Base-by-base conservation (phyloP, 2,113 vertebrate genomes). In the Tretioscincus oriximinensis region DNA sequence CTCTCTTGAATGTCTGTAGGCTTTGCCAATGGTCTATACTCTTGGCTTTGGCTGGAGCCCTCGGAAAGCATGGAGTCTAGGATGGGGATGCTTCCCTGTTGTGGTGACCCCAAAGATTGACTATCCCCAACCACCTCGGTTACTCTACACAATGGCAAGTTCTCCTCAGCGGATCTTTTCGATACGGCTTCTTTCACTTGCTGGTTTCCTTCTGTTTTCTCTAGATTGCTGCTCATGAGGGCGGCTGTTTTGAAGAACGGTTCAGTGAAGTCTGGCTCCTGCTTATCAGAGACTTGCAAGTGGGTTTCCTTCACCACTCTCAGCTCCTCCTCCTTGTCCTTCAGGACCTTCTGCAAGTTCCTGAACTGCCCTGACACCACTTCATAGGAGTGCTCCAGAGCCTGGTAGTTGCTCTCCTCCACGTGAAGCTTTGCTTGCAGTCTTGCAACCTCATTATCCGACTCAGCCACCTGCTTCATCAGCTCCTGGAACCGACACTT, bases 321-420 rank as follows among this genome's bases (percentile, higher is more conserved):
- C 77, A 99, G 93, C 88, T 99, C 97, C 3, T 97, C 96, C 31
- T 99, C 98, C 78, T 97, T 99, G 71, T 97, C 96, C 73, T 89
- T 88, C 71, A 99, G 92, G 75, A 97, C 94, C 11, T 93, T 87
- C 82, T 95, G 96, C 83, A 97, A 94, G 63, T 95, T 94, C 83
- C 96, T 94, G 84, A 99, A 97, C 80, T 97, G 97, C 71, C 95
- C 90, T 0, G 96, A 96, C 47, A 96, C 95, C n/a, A 94, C 95
- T 85, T 96, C 93, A 0, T 97, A 96, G 0, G 97, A 97, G 10
- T 90, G 93, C 84, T 98, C 97, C 80, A 99, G 91, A 18, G 91
- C 94, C 80, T 91, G 94, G 87, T 96, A 98, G 87, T 97, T 97
- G 0, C 93, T 93, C 88, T 98, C 97, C 82, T 96, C 95, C 0